phyloP scores from a whole-genome alignment of 1,140 invertebrate genomes.

The Rhopalosiphum padi region DNA sequence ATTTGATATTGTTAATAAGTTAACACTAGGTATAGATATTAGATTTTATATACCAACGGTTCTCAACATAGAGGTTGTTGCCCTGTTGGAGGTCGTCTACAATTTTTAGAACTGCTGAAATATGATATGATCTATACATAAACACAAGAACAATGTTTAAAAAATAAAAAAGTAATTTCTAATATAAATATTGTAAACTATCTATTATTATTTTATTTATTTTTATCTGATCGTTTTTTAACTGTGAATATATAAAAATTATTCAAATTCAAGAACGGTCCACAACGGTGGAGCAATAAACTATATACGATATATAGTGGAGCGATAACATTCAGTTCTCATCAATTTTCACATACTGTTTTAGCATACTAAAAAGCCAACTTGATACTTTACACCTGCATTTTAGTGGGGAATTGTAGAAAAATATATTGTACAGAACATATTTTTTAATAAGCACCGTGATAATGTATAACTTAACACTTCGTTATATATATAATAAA shows the following conservation, averaged over 20 bases:
- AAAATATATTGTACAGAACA: neutral
- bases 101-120: neutral
- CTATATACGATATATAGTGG: neutral
- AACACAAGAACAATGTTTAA: neutral
- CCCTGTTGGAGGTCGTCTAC: neutral
- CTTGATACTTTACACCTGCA: neutral
- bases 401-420: neutral
- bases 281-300: neutral
- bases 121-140: neutral
- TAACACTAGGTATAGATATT: neutral
- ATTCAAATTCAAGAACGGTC: neutral
- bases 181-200: neutral
- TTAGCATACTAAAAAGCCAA: no score
- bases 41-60: neutral
- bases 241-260: neutral
- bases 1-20: conserved; percentile 19
- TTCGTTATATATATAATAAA: neutral
- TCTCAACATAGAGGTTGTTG: neutral
- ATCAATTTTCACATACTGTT: no score
- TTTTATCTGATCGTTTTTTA: neutral
- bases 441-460: neutral
- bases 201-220: neutral
- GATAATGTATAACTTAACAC: neutral
- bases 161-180: neutral
- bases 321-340: neutral